Evolutionary conservation across 1,140 invertebrate species (phyloP), one percentile per base, ranked within the genome.

Genomic region (Heliconius himera): DNA sequence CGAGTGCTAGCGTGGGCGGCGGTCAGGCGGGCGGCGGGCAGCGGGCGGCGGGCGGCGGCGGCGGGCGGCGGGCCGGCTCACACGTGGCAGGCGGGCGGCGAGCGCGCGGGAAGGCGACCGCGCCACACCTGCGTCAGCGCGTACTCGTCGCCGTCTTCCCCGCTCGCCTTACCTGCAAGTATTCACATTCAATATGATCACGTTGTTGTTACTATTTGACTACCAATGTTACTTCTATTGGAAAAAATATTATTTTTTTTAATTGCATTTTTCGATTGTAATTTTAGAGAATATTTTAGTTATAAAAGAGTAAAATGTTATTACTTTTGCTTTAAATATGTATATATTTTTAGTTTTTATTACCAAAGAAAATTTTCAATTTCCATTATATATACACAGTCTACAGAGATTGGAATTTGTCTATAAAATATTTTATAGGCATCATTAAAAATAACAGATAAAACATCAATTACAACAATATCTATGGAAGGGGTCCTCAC

Each of bases 51-150:
- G 33, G 70, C 20, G 33, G 60, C 3, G 60, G 22, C 0, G 22
- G 11, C 22, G 0, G 56, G 22, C 9, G n/a, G 9, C 81, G 91
- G 85, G 89, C 78, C 38, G 70, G 73, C 84, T 92, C 87, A 92
- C 85, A 92, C 91, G 83, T 91, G 89, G 86, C 90, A 91, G 54
- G 90, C 86, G n/a, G 91, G 90, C 82, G 91, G 91, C 77, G 91
- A 89, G 82, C 90, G 92, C 78, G 89, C 86, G 56, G 90, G 89
- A 80, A 89, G 81, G 38, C 90, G 87, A 72, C 89, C 90, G 74
- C 91, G 90, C 91, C 91, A 93, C 76, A 92, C 88, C 22, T 66
- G 60, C 26, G 60, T 76, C 71, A 81, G 79, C 80, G 82, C 86
- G 75, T 79, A 78, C 79, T 82, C 60, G 22, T 26, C 86, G 74